Evolutionary conservation across 1,140 invertebrate genomes (phyloP), one percentile per base, ranked within the genome.

Genomic region (Tachypleus tridentatus): DNA sequence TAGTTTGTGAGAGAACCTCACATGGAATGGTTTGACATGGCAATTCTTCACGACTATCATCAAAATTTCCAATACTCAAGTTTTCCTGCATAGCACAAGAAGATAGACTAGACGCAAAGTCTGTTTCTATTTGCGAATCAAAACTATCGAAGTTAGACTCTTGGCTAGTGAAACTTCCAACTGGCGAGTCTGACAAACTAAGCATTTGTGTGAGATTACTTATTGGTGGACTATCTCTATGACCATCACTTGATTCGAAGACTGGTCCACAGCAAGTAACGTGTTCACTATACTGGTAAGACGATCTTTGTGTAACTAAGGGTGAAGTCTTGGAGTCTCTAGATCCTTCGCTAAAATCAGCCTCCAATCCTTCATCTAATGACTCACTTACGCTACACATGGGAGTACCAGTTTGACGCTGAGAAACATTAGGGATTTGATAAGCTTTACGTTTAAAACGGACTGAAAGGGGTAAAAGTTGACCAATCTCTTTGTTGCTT

Each of bases 81-180:
- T 47, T 11, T 53, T 60, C 7, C 4, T 61, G 60, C n/a, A n/a
- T n/a, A n/a, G 62, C 64, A 63, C 62, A 64, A 48, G 66, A 69
- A n/a, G 71, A 68, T 54, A 89, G 86, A 71, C 91, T 77, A 74
- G 87, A 87, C 3, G 85, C 83, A 61, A 91, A 79, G 74, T 91
- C 89, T 66, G 86, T 85, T 69, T 89, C 87, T 5, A 90, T 77
- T 66, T 89, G 87, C 67, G 91, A 92, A 77, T 94, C 91, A 70
- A 93, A 82, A 74, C 89, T 90, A 77, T 93, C 88, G 72, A n/a
- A n/a, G n/a, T n/a, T n/a, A n/a, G 86, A 87, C 57, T 69, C 69
- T 29, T 70, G 73, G 74, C 86, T 87, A 8, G 70, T 70, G 29
- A 71, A 62, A 66, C 69, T 73, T n/a, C 71, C 72, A n/a, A 66